Conservation (phyloP, 2,797 vertebrate species). For the Argyrosomus regius region DNA sequence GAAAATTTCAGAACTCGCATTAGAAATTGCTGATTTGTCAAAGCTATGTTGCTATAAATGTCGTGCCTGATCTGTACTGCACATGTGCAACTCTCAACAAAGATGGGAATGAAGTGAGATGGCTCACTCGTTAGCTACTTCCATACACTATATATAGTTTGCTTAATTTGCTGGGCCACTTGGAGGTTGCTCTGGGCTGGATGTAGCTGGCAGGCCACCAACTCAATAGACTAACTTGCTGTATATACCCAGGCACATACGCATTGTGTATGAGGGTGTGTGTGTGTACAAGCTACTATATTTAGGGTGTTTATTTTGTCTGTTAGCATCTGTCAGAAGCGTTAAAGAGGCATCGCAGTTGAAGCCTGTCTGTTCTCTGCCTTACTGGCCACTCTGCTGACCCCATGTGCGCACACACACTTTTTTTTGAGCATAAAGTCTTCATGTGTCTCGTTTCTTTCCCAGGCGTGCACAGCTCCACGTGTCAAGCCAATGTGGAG, state of each 20-base stretch:
- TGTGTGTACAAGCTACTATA: slow-evolving; percentile 35
- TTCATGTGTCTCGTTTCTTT: slow-evolving; percentile 43
- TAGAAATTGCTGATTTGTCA: too few species aligned
- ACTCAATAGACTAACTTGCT: too few species aligned
- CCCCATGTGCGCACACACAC: slow-evolving; percentile 24
- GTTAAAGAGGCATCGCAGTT: slow-evolving; percentile 58
- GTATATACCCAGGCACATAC: not conserved
- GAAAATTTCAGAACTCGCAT: too few species aligned
- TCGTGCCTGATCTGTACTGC: too few species aligned
- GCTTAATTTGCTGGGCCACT: too few species aligned
- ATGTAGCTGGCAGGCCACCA: too few species aligned
- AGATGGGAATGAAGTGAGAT: too few species aligned
- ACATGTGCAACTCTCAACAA: too few species aligned
- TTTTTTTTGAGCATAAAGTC: slow-evolving; percentile 36
- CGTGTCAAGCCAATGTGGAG: slow-evolving; percentile 63
- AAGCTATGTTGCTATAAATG: too few species aligned
- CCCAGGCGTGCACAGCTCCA: slow-evolving; percentile 39
- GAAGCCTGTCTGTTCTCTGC: slow-evolving; percentile 52
- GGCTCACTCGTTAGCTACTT: too few species aligned
- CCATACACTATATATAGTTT: too few species aligned
- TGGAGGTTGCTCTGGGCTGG: too few species aligned
- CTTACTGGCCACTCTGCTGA: slow-evolving; percentile 35
- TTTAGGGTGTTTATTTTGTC: slow-evolving; percentile 66
- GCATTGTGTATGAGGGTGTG: slow-evolving; percentile 10
- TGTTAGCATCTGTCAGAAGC: slow-evolving; percentile 74